Conservation (phyloP, 2,888 invertebrate species). For the Octodonta nipae region DNA sequence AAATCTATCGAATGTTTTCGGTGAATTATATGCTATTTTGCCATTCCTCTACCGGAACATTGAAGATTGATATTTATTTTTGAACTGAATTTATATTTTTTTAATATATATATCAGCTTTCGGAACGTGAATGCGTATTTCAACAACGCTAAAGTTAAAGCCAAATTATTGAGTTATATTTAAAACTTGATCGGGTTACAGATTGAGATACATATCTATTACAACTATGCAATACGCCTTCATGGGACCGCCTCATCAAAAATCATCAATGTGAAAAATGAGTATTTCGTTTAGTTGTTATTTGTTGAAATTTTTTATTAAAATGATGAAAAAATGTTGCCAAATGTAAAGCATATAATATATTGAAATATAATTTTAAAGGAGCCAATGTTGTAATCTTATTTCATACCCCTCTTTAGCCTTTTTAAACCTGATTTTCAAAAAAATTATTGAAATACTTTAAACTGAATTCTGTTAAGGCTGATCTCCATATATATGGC, state of each 20-base stretch:
- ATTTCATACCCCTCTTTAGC: too few relatives aligned
- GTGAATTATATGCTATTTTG: slow-evolving; percentile 48
- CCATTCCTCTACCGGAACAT: slow-evolving; percentile 49
- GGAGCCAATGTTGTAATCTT: too few relatives aligned
- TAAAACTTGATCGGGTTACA: too few relatives aligned
- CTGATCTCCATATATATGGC: too few relatives aligned
- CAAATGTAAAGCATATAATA: slow-evolving; percentile 17
- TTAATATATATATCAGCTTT: slow-evolving; percentile 9
- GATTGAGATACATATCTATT: too few relatives aligned
- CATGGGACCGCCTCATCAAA: too few relatives aligned
- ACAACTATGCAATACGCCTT: too few relatives aligned
- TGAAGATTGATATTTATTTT: slow-evolving; percentile 17
- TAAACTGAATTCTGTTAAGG: too few relatives aligned
- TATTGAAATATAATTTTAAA: slow-evolving; percentile 9
- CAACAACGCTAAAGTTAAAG: too few relatives aligned
- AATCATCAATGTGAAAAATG: slow-evolving; percentile 4
- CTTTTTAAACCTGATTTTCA: too few relatives aligned
- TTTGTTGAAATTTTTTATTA: slow-evolving; percentile 15
- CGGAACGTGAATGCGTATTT: slow-evolving; percentile 10
- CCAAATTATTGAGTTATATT: too few relatives aligned
- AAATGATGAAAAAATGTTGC: slow-evolving; percentile 16
- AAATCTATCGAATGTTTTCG: slow-evolving; percentile 36
- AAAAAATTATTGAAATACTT: too few relatives aligned
- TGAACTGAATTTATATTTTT: slow-evolving; percentile 16
- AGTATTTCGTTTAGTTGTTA: slow-evolving; percentile 5